These are phyloP conservation scores for Trypoxylus dichotomus DNA, from an alignment of 1,140 invertebrate species.

Conservation along the genomic window DNA sequence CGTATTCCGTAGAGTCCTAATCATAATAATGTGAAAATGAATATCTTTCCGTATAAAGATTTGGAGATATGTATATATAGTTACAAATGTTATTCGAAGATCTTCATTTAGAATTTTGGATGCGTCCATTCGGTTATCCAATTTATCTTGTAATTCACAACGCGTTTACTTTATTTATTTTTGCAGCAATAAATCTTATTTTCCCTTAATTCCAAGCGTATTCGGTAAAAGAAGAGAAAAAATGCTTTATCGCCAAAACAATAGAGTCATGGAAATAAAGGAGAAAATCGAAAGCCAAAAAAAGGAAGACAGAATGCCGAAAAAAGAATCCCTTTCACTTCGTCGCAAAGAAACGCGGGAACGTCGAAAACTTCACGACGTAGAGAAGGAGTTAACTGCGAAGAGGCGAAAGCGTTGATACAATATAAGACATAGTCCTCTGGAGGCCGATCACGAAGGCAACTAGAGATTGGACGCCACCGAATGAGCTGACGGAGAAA, in stretches of 20 bases:
- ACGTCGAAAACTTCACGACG: not conserved
- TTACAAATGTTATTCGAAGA: no score
- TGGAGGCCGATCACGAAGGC: constrained; percentile 44
- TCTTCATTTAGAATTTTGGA: no score
- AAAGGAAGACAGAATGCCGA: not conserved
- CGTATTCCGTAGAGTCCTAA: no score
- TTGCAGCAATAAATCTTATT: not conserved
- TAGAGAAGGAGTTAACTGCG: constrained; percentile 28
- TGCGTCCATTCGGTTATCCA: no score
- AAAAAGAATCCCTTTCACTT: not conserved
- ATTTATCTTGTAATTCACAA: no score
- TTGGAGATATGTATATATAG: no score
- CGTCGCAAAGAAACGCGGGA: not conserved
- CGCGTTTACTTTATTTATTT: not conserved
- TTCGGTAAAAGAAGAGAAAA: not conserved
- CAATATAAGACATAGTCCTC: constrained; percentile 41
- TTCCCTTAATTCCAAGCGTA: not conserved
- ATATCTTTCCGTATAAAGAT: no score
- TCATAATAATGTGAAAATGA: no score
- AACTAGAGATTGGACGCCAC: constrained; percentile 40
- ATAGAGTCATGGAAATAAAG: constrained; percentile 28
- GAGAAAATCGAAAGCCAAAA: not conserved
- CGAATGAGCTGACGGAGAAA: constrained; percentile 41
- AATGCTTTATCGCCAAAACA: constrained; percentile 16
- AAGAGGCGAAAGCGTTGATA: constrained; percentile 18